These are phyloP conservation scores for Littorina saxatilis DNA, from an alignment of 1,140 invertebrate species.

Conservation along the genomic window DNA sequence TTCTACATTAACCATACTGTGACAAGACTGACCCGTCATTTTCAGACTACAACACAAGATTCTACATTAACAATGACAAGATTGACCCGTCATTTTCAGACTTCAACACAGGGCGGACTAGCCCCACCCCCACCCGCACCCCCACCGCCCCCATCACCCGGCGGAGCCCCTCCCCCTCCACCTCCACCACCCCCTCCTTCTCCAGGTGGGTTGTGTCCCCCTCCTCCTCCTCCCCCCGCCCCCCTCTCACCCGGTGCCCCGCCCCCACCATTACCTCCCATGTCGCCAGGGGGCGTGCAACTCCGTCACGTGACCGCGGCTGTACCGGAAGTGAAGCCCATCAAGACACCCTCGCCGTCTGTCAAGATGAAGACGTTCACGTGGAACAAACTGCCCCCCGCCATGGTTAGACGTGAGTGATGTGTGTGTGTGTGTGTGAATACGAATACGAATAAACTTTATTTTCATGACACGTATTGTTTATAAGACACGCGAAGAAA, in stretches of 20 bases:
- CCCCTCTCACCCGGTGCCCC: constrained; percentile 33
- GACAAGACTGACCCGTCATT: no score
- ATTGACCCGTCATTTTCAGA: background rate
- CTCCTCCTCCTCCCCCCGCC: constrained; percentile 30
- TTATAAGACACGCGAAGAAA: no score
- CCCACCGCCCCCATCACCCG: constrained; percentile 58
- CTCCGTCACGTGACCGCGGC: constrained; percentile 42
- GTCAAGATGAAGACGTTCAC: constrained; percentile 71
- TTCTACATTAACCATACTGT: no score
- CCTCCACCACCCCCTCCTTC: constrained; percentile 60
- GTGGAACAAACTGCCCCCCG: constrained; percentile 70
- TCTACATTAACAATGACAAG: no score
- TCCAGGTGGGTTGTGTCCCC: constrained; percentile 13
- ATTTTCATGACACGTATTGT: no score
- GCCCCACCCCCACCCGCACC: constrained; percentile 32
- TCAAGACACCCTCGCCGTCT: constrained; percentile 69
- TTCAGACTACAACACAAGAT: no score
- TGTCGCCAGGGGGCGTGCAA: constrained; percentile 40
- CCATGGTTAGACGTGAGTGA: constrained; percentile 61
- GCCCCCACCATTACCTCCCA: constrained; percentile 62
- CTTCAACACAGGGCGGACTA: constrained; percentile 17
- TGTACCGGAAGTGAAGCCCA: constrained; percentile 47
- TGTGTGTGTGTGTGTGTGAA: no score
- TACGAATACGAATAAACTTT: no score
- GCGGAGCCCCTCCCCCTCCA: constrained; percentile 49